Percentiles rank a stretch among this genome's conserved stretches.
Evolutionary conservation across 2,113 vertebrate genomes (phyloP).

Genomic region (Miniopterus natalensis): DNA sequence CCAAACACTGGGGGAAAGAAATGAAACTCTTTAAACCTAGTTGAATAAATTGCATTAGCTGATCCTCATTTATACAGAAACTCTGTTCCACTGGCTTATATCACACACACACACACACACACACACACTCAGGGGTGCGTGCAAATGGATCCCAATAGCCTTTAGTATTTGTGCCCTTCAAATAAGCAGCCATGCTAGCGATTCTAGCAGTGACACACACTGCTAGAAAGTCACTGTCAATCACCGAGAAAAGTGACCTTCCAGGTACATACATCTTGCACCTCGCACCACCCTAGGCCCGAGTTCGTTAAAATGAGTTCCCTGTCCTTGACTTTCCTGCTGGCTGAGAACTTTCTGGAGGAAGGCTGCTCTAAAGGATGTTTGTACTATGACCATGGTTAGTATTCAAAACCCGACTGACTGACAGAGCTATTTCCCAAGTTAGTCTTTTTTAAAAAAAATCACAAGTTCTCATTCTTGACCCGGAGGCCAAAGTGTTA

Average conservation of each 20-base stretch:
- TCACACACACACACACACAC: neutral
- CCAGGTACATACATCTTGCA: neutral
- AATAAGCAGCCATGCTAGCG: neutral
- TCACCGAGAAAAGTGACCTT: neutral
- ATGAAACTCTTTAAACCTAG: neutral
- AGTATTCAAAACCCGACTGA: conserved; percentile 64
- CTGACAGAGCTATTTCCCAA: conserved; percentile 46
- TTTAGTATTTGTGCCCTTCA: neutral
- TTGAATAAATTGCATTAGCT: neutral
- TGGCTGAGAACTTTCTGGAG: conserved; percentile 16
- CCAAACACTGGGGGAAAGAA: neutral
- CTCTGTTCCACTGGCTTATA: neutral
- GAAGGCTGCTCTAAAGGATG: neutral
- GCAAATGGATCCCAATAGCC: neutral
- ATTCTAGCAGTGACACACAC: neutral
- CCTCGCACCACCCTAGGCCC: neutral
- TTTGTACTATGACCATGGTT: conserved; percentile 53
- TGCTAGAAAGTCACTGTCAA: neutral
- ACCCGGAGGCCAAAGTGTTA: conserved; percentile 64
- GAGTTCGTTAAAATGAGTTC: neutral
- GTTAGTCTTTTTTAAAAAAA: conserved; percentile 43
- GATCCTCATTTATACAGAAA: neutral
- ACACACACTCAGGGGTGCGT: neutral
- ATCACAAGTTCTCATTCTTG: conserved; percentile 60
- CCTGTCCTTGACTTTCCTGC: conserved; percentile 56